These are phyloP conservation scores for Diarsia brunnea DNA, from an alignment of 2,888 invertebrate species.

Conservation along the genomic window DNA sequence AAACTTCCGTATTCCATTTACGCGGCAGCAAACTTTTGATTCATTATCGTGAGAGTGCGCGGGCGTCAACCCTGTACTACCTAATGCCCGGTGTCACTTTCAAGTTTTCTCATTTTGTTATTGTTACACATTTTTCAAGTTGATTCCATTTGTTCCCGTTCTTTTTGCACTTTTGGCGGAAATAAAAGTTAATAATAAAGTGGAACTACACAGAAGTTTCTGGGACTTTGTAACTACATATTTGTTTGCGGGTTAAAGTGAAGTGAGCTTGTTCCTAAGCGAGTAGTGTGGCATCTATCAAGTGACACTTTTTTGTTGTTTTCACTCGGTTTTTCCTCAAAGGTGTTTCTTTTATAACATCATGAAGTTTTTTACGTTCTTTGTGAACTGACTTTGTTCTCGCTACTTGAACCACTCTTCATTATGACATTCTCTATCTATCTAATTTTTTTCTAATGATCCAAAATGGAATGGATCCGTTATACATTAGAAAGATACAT, in stretches of 20 bases:
- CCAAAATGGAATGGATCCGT: too few relatives aligned
- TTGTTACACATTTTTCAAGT: constrained; percentile 84
- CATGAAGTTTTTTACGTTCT: constrained; percentile 36
- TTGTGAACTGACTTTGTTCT: constrained; percentile 29
- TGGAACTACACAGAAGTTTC: constrained; percentile 71
- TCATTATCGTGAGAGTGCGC: constrained; percentile 75
- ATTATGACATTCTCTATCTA: background rate
- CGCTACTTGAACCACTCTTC: background rate
- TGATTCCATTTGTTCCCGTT: constrained; percentile 82
- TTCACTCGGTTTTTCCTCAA: constrained; percentile 12
- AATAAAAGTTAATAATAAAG: constrained; percentile 78
- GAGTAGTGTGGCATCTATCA: constrained; percentile 34
- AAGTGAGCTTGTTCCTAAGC: constrained; percentile 33
- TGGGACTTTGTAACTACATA: constrained; percentile 48
- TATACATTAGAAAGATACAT: too few relatives aligned
- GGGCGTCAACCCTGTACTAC: constrained; percentile 70
- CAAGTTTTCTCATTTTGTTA: constrained; percentile 84
- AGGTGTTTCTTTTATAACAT: constrained; percentile 6
- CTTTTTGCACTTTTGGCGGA: constrained; percentile 72
- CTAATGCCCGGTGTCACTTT: constrained; percentile 83
- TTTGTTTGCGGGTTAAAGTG: constrained; percentile 44
- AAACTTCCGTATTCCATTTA: constrained; percentile 73
- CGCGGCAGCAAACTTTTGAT: constrained; percentile 78
- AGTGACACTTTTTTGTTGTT: constrained; percentile 46
- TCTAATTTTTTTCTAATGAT: too few relatives aligned